These are phyloP conservation scores for Drepana falcataria DNA, from an alignment of 2,888 invertebrate species.

Conservation along the genomic window DNA sequence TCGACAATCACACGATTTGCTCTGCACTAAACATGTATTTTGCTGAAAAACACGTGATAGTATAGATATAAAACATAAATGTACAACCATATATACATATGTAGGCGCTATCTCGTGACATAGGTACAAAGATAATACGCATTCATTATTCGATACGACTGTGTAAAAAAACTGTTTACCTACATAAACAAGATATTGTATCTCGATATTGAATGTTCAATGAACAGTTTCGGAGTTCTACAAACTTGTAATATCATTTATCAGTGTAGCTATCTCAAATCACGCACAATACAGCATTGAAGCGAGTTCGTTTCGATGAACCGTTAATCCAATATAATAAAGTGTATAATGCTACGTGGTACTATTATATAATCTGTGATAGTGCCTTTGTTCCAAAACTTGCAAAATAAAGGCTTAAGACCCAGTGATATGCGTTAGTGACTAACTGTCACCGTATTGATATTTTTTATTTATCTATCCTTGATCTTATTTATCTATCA, in stretches of 20 bases:
- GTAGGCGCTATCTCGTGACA: not conserved
- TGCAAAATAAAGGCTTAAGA: too few species aligned
- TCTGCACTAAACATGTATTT: not conserved
- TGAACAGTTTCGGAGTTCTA: not conserved
- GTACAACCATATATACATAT: not conserved
- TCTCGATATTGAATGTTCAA: not conserved
- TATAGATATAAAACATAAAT: not conserved
- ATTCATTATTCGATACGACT: not conserved
- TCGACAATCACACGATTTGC: not conserved
- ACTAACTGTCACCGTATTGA: too few species aligned
- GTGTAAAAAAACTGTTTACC: not conserved
- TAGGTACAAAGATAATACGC: not conserved
- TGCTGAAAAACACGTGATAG: slow-evolving; percentile 1
- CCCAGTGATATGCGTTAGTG: too few species aligned
- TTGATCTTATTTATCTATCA: too few species aligned
- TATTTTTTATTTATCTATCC: too few species aligned
- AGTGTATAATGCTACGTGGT: too few species aligned
- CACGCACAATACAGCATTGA: too few species aligned
- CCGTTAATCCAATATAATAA: too few species aligned
- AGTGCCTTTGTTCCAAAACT: too few species aligned
- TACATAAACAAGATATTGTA: not conserved
- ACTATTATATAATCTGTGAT: too few species aligned
- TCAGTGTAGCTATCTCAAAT: not conserved
- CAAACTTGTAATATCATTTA: not conserved
- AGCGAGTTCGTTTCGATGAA: too few species aligned